Base-by-base conservation (phyloP, 35 echinoderm and acorn worm genomes). In the Lytechinus variegatus region DNA sequence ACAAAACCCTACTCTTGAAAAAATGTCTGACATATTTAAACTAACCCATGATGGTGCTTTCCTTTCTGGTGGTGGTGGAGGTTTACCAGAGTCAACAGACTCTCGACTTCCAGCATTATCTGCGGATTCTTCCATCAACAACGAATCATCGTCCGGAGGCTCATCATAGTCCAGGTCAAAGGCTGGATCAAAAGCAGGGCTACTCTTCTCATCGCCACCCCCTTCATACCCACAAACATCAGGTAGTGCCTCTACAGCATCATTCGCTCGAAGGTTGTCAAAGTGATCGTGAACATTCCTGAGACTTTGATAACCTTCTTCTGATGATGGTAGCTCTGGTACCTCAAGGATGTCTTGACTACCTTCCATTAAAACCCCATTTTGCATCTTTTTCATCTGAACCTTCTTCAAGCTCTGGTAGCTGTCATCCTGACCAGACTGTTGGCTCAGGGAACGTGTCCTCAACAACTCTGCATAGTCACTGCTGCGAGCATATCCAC, bases 121-220 rank as follows among this genome's bases (percentile, higher is more conserved):
- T 27, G 56, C 54, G 27, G 94, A 87, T 12, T 96, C 96, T 10
- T 96, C 94, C 94, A 89, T 94, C 56, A 92, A 96, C 87, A 96
- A 95, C 10, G 87, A 86, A 95, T 96, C 94, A 52, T 94, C 94
- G 6, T 95, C 96, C 4, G 96, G 96, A 54, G 96, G 96, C 86
- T 96, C 96, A 86, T 96, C 96, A 53, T 96, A 96, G 88, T 96
- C 96, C 11, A 93, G 29, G 28, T 93, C 92, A 93, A 55, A 93
- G 52, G 92, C 92, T 57, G 92, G 92, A 57, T 93, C 92, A 54
- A 93, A 54, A 57, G 92, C 29, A 54, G 54, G 92, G 27, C 54
- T 93, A 44, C 28, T 27, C 53, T 93, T 93, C 54, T 94, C 96
- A 57, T 95, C 96, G 54, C 94, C 33, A 86, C 91, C 89, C 89